These are phyloP conservation scores for Penaeus vannamei DNA, from an alignment of 1,140 invertebrate genomes.

Conservation along the genomic window DNA sequence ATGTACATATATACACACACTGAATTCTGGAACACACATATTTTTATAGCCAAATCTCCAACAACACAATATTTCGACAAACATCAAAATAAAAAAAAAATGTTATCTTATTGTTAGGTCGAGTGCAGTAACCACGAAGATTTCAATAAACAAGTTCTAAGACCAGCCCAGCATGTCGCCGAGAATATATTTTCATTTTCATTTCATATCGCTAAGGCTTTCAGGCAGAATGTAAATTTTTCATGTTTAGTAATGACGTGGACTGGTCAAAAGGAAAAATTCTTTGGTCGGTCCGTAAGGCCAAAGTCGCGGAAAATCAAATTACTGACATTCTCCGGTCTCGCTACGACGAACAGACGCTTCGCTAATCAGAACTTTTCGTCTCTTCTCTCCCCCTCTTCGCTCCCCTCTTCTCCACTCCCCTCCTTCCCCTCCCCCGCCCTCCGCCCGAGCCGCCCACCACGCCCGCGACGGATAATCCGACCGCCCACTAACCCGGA, in stretches of 20 bases:
- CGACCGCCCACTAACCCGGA: not conserved
- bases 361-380: slow-evolving; percentile 7
- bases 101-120: not conserved
- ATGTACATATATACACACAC: slow-evolving; percentile 33
- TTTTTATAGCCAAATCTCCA: not conserved
- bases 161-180: slow-evolving; percentile 24
- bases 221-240: slow-evolving; percentile 61
- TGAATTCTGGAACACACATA: not conserved
- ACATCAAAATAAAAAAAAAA: no score
- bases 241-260: slow-evolving; percentile 62
- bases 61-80: no score
- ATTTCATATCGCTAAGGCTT: slow-evolving; percentile 62
- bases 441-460: not conserved
- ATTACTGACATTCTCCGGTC: slow-evolving; percentile 43
- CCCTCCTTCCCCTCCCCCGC: not conserved
- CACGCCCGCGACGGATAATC: not conserved
- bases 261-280: slow-evolving; percentile 53
- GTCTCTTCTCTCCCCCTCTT: not conserved
- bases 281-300: slow-evolving; percentile 30
- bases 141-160: slow-evolving; percentile 50
- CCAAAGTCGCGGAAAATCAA: slow-evolving; percentile 53
- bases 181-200: slow-evolving; percentile 51
- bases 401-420: not conserved
- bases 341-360: slow-evolving; percentile 29
- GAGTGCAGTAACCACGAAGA: slow-evolving; percentile 18